Percentiles rank a stretch among this genome's conserved stretches.
These are phyloP conservation scores for Ophion ventricosus DNA, from an alignment of 2,888 invertebrate species.

Conservation along the genomic window DNA sequence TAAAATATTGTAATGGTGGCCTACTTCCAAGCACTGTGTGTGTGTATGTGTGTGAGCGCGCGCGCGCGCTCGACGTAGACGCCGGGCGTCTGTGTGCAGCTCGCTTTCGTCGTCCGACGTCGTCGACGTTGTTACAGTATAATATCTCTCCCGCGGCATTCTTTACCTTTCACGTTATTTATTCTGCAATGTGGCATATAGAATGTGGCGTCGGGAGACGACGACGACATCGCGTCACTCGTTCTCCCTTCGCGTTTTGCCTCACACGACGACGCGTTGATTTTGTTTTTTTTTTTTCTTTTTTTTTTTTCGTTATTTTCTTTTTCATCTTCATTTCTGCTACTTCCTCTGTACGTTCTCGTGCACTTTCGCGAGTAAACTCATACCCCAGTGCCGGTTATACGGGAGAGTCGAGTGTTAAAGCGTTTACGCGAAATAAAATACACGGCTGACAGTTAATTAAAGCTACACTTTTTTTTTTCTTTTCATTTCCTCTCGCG, in stretches of 20 bases:
- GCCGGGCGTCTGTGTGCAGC: slow-evolving; percentile 51
- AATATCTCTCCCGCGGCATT: slow-evolving; percentile 82
- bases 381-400: not conserved
- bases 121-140: slow-evolving; percentile 71
- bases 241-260: slow-evolving; percentile 21
- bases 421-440: slow-evolving; percentile 6
- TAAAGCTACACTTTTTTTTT: not conserved
- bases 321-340: not conserved
- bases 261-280: not conserved
- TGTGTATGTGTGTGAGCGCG: too few relatives aligned
- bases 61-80: slow-evolving; percentile 57
- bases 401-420: not conserved
- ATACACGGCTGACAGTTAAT: slow-evolving; percentile 13
- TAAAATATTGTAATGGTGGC: slow-evolving; percentile 79
- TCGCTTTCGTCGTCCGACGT: slow-evolving; percentile 53
- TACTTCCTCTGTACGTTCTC: not conserved
- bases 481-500: not conserved
- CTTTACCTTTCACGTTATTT: slow-evolving; percentile 80
- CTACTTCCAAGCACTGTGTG: slow-evolving; percentile 63
- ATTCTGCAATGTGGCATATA: slow-evolving; percentile 76
- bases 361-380: not conserved
- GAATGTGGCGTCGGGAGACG: slow-evolving; percentile 75
- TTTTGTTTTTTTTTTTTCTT: not conserved
- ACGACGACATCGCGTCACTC: slow-evolving; percentile 44
- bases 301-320: not conserved